phyloP scores from a whole-genome alignment of 2,113 vertebrate genomes.

The Austrofundulus limnaeus region DNA sequence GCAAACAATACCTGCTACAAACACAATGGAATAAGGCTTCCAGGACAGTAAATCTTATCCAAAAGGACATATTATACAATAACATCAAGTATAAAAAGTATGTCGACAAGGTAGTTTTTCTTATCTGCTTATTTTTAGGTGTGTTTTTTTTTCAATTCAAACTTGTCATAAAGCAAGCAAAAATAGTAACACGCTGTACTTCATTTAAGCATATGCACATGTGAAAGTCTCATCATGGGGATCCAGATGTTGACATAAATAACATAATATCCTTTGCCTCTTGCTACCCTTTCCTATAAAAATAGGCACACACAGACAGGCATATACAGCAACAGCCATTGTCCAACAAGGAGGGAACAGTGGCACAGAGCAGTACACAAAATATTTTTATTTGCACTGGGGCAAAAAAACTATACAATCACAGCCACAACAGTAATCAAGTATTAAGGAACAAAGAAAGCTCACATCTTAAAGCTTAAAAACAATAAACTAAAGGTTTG shows the following conservation, averaged over 20 bases:
- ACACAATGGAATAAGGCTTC: not conserved
- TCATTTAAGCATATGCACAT: not conserved
- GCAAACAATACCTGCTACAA: no score
- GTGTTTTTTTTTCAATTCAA: no score
- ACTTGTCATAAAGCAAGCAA: slow-evolving; percentile 23
- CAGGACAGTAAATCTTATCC: not conserved
- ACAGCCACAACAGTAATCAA: slow-evolving; percentile 28
- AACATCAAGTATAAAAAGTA: no score
- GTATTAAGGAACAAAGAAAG: slow-evolving; percentile 30
- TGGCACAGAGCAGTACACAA: slow-evolving; percentile 35
- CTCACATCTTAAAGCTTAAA: slow-evolving; percentile 33
- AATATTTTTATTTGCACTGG: slow-evolving; percentile 31
- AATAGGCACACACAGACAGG: not conserved
- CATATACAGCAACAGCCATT: slow-evolving; percentile 24
- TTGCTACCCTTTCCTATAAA: slow-evolving; percentile 11
- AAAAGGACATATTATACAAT: no score
- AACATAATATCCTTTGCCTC: slow-evolving; percentile 38
- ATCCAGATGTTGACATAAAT: slow-evolving; percentile 42
- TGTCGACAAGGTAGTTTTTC: no score
- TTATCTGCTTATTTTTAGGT: no score
- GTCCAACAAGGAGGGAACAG: slow-evolving; percentile 40
- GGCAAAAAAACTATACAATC: slow-evolving; percentile 33
- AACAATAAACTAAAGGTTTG: slow-evolving; percentile 26
- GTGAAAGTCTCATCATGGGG: slow-evolving; percentile 1
- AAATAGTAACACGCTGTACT: slow-evolving; percentile 21